Evolutionary conservation across 2,888 invertebrate genomes (phyloP).

Genomic region (Neoitamus cyanurus): DNA sequence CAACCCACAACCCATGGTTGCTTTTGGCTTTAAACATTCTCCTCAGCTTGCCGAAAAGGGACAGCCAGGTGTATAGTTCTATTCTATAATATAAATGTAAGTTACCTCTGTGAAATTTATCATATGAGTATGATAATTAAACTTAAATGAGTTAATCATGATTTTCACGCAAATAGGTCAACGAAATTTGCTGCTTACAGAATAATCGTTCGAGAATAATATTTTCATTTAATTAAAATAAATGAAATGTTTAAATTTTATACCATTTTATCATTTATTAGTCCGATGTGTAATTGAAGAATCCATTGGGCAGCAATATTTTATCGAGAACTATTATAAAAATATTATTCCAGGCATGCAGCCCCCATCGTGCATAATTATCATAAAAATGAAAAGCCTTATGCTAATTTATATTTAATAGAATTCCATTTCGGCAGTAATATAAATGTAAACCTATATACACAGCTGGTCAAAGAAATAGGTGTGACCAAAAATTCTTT

Average conservation of each 20-base stretch:
- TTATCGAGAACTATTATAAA: not conserved
- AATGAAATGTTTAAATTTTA: slow-evolving; percentile 3
- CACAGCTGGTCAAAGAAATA: too few relatives aligned
- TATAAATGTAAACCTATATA: not conserved
- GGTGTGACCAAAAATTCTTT: too few relatives aligned
- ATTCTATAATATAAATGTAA: not conserved
- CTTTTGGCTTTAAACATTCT: not conserved
- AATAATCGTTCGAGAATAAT: not conserved
- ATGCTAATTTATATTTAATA: slow-evolving; percentile 5
- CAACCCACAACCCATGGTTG: not conserved
- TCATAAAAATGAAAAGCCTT: not conserved
- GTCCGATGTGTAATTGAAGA: not conserved
- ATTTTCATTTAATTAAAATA: not conserved
- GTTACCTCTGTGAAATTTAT: not conserved
- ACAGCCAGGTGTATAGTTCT: not conserved
- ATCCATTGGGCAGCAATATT: not conserved
- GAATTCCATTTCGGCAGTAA: not conserved
- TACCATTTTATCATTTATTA: not conserved
- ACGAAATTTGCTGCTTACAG: not conserved
- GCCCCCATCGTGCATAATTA: not conserved
- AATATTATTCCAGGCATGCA: not conserved
- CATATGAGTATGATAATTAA: not conserved
- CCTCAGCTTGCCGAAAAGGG: not conserved
- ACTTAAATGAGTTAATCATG: not conserved
- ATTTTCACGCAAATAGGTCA: not conserved